Evolutionary conservation across 30 jellyfish, hydroid and myxozoan genomes (phyloP).

Genomic region (Morbakka virulenta): DNA sequence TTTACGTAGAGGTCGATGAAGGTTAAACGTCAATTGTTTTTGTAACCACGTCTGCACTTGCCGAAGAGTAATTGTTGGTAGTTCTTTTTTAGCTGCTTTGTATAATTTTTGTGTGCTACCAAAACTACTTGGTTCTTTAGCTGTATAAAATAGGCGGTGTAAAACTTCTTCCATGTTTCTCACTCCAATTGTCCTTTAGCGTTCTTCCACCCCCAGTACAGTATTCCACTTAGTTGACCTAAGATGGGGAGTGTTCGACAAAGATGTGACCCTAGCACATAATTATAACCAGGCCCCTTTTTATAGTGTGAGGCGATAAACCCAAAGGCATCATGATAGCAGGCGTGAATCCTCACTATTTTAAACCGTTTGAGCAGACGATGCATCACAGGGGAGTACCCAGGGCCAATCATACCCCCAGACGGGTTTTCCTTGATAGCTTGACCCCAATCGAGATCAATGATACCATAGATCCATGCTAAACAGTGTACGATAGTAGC

Average conservation of each 20-base stretch:
- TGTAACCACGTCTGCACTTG: slow-evolving; percentile 24
- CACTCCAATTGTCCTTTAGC: background rate
- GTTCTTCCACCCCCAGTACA: background rate
- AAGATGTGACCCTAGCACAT: background rate
- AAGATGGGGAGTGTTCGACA: background rate
- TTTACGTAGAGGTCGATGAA: slow-evolving; percentile 46
- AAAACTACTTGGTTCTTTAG: slow-evolving; percentile 15
- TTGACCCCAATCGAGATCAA: background rate
- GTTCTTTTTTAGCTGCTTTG: slow-evolving; percentile 30
- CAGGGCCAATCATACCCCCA: background rate
- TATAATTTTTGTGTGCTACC: slow-evolving; percentile 23
- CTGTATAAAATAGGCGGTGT: background rate
- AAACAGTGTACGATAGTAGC: background rate
- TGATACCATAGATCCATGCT: background rate
- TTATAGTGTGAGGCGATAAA: background rate
- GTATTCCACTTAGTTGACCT: background rate
- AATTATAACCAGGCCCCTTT: background rate
- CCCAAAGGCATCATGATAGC: background rate
- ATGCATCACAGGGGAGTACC: background rate
- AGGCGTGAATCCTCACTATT: background rate
- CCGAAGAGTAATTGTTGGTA: slow-evolving; percentile 31
- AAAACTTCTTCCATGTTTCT: background rate
- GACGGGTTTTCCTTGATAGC: background rate
- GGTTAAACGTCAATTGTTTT: slow-evolving; percentile 11
- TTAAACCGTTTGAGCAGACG: background rate